These are phyloP conservation scores for Euthynnus affinis DNA, from an alignment of 2,797 vertebrate genomes.

Conservation along the genomic window DNA sequence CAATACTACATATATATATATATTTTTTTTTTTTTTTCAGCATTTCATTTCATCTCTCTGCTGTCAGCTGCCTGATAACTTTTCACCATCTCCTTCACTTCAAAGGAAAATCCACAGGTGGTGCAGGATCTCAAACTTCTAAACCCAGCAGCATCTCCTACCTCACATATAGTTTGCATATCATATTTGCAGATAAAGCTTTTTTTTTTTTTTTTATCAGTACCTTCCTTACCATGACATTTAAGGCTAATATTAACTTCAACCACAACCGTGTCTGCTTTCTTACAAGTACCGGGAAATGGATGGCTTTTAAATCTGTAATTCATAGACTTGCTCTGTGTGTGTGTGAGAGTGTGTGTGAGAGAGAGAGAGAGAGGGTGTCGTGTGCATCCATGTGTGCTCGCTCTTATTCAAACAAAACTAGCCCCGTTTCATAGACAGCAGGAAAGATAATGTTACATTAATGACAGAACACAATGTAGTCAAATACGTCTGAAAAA, in stretches of 20 bases:
- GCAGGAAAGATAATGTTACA: slow-evolving; percentile 63
- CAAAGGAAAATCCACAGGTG: slow-evolving; percentile 25
- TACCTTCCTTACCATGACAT: slow-evolving; percentile 56
- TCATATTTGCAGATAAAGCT: slow-evolving; percentile 18
- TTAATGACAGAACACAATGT: slow-evolving; percentile 55
- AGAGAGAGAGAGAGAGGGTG: background rate
- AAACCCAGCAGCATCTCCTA: slow-evolving; percentile 10
- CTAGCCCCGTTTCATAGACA: slow-evolving; percentile 31
- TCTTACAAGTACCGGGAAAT: slow-evolving; percentile 30
- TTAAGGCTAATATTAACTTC: slow-evolving; percentile 64
- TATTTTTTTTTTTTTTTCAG: too few species aligned
- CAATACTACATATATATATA: too few species aligned
- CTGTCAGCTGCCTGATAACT: background rate
- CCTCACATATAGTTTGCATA: slow-evolving; percentile 9
- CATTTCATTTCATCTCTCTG: background rate
- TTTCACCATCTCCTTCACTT: background rate
- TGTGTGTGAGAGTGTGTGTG: slow-evolving; percentile 9
- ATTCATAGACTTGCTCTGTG: slow-evolving; percentile 32
- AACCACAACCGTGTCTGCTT: background rate
- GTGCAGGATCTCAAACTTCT: slow-evolving; percentile 1
- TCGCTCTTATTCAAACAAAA: slow-evolving; percentile 69
- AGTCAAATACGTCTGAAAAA: slow-evolving; percentile 36
- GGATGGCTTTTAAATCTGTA: slow-evolving; percentile 66
- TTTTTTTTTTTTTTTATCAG: slow-evolving; percentile 38
- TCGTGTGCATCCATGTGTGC: slow-evolving; percentile 22